Conservation (phyloP, 2,888 invertebrate species). For the Pristionchus exspectatus region DNA sequence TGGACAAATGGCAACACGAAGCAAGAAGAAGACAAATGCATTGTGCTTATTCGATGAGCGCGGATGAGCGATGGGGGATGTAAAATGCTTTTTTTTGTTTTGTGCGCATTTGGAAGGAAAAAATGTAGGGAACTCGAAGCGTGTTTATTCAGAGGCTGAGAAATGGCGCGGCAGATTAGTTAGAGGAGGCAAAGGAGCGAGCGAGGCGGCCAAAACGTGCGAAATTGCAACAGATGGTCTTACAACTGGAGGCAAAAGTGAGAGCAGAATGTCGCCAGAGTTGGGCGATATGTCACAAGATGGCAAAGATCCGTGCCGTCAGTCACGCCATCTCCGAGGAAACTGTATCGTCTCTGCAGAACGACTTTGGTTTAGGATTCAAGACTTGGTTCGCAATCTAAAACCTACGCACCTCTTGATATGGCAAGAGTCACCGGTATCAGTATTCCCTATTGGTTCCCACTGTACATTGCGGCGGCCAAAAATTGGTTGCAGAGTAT, state of each 20-base stretch:
- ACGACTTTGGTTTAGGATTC: no score
- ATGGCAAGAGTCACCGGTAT: no score
- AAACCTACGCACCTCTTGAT: no score
- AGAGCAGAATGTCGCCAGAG: neutral
- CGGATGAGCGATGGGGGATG: no score
- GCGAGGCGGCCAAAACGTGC: neutral
- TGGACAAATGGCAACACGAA: neutral
- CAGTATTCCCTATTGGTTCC: no score
- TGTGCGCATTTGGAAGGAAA: neutral
- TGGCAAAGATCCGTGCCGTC: neutral
- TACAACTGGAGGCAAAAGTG: neutral
- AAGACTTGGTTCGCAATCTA: no score
- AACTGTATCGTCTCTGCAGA: neutral
- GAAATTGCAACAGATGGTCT: constrained; percentile 8
- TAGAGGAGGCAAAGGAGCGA: neutral
- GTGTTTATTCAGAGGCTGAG: constrained; percentile 7
- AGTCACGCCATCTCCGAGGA: neutral
- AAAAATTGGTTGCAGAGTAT: neutral
- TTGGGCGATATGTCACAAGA: neutral
- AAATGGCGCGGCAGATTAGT: constrained; percentile 1
- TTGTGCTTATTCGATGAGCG: neutral
- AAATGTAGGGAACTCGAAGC: neutral
- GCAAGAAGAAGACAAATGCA: neutral
- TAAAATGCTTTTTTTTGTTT: no score
- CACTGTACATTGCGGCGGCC: neutral